Evolutionary conservation across 2,888 invertebrate species (phyloP).

Genomic region (Drosophila planitibia): DNA sequence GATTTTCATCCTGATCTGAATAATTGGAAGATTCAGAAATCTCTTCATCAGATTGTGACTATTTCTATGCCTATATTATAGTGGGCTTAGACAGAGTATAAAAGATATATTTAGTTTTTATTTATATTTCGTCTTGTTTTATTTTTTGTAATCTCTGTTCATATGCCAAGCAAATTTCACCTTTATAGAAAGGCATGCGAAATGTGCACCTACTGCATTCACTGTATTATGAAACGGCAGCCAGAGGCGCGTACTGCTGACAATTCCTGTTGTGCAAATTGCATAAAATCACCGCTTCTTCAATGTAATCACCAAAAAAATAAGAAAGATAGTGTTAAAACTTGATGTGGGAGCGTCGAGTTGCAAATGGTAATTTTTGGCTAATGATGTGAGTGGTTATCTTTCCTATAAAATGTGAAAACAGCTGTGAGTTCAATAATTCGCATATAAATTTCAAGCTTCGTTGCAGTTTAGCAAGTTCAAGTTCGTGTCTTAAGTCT

Average conservation of each 20-base stretch:
- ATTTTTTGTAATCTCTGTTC: constrained; percentile 39
- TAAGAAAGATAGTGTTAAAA: constrained; percentile 42
- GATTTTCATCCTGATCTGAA: background rate
- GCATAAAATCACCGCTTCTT: constrained; percentile 72
- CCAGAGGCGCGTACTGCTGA: constrained; percentile 47
- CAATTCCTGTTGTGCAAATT: constrained; percentile 68
- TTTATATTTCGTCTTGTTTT: constrained; percentile 28
- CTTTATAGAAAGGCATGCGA: constrained; percentile 55
- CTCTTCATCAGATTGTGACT: background rate
- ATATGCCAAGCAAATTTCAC: constrained; percentile 62
- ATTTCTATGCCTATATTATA: background rate
- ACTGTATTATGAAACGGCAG: constrained; percentile 68
- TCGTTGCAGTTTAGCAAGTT: constrained; percentile 40
- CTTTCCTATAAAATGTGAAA: background rate
- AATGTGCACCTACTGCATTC: constrained; percentile 40
- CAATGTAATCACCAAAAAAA: constrained; percentile 40
- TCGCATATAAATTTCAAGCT: constrained; percentile 20
- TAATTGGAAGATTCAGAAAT: background rate
- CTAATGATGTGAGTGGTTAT: constrained; percentile 25
- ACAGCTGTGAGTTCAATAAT: constrained; percentile 13
- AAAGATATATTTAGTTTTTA: constrained; percentile 45
- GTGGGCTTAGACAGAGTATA: background rate
- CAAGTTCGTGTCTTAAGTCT: constrained; percentile 57
- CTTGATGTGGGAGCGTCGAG: constrained; percentile 62
- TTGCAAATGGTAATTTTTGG: constrained; percentile 58